Percentiles rank a stretch among this genome's conserved stretches.
Conservation (phyloP, 2,113 vertebrate genomes). For the Sturnus vulgaris region DNA sequence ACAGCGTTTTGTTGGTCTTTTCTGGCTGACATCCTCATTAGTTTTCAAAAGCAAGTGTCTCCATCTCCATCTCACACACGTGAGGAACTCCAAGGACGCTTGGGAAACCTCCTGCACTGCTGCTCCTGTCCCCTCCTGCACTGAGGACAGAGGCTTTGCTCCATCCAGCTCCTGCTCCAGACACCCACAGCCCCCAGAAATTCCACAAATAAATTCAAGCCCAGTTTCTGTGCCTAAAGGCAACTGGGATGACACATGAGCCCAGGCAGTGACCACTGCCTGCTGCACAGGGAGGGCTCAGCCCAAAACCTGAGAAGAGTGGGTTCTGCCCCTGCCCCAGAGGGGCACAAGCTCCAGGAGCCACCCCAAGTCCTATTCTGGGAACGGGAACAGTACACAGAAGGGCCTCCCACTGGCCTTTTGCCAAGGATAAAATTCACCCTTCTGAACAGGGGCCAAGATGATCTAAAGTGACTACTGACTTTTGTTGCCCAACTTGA, state of each 20-base stretch:
- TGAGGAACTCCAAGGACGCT: not conserved
- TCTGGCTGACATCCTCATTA: not conserved
- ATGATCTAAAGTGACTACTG: slow-evolving; percentile 61
- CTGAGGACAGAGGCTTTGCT: not conserved
- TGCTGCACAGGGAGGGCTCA: not conserved
- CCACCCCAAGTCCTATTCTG: slow-evolving; percentile 49
- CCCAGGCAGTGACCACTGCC: accelerated
- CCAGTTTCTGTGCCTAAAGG: not conserved
- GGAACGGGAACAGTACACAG: slow-evolving; percentile 31
- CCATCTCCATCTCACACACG: not conserved
- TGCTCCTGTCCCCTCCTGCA: not conserved
- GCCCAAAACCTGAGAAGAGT: not conserved
- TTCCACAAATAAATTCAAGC: not conserved
- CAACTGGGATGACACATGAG: not conserved
- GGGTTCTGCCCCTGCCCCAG: not conserved
- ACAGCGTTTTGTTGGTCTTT: not conserved
- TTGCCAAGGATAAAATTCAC: slow-evolving; percentile 48
- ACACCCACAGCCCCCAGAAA: not conserved
- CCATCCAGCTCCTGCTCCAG: not conserved
- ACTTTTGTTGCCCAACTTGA: slow-evolving; percentile 60
- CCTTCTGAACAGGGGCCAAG: slow-evolving; percentile 47
- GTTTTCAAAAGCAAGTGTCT: not conserved
- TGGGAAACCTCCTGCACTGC: not conserved
- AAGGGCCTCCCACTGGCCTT: slow-evolving; percentile 41
- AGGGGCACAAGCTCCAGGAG: not conserved